These are phyloP conservation scores for Galaxias olidus DNA, from an alignment of 2,797 vertebrate genomes.

Conservation along the genomic window DNA sequence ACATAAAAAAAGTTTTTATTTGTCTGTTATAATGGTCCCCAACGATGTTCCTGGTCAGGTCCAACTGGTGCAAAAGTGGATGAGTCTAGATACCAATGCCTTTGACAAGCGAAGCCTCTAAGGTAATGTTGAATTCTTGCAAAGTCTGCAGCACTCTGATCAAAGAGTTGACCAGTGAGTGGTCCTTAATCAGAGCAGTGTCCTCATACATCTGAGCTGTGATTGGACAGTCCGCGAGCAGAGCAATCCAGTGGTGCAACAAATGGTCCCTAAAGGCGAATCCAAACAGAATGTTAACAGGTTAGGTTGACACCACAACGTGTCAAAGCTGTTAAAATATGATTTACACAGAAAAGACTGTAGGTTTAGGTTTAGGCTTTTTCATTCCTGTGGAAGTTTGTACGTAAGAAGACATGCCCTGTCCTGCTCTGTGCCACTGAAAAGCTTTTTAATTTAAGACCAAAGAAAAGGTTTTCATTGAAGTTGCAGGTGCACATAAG, in stretches of 20 bases:
- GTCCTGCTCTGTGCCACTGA: neutral
- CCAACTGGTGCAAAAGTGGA: slow-evolving; percentile 33
- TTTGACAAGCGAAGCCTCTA: slow-evolving; percentile 97
- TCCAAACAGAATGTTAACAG: slow-evolving; percentile 18
- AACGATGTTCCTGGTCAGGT: slow-evolving; percentile 51
- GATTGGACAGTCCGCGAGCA: slow-evolving; percentile 96
- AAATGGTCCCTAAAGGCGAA: slow-evolving; percentile 86
- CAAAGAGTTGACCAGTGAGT: slow-evolving; percentile 94
- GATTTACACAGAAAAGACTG: too few relatives aligned
- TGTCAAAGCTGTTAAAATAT: too few relatives aligned
- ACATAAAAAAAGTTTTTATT: slow-evolving; percentile 69
- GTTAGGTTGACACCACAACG: neutral
- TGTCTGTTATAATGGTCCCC: slow-evolving; percentile 63
- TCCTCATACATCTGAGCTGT: slow-evolving; percentile 99
- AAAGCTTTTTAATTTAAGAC: neutral
- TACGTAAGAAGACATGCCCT: slow-evolving; percentile 2
- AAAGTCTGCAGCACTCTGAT: slow-evolving; percentile 97
- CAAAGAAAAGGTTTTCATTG: slow-evolving; percentile 5
- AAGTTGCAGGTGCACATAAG: slow-evolving; percentile 6
- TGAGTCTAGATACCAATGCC: slow-evolving; percentile 83
- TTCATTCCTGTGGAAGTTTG: neutral
- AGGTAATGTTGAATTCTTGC: slow-evolving; percentile 98
- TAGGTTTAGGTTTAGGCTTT: neutral
- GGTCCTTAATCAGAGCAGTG: slow-evolving; percentile 91
- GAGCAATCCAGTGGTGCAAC: slow-evolving; percentile 96